Conservation (phyloP, 2,113 vertebrate species). For the Ranitomeya imitator region DNA sequence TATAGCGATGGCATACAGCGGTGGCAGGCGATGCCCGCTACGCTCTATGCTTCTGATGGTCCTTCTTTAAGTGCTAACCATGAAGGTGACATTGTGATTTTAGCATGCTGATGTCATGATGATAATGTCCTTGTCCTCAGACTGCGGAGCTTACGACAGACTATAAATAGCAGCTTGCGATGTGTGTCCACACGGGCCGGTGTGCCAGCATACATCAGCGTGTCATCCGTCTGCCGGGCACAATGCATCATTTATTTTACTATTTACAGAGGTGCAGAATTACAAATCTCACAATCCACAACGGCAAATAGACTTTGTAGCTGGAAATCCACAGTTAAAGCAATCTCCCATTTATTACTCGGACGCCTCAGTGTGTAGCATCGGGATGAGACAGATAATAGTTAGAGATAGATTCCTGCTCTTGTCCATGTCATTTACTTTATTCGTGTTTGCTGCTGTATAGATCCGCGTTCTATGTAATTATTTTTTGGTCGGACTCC, state of each 20-base stretch:
- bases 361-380: neutral
- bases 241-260: neutral
- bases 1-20: neutral
- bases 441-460: too few relatives aligned
- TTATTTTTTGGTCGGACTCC: too few relatives aligned
- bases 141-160: neutral
- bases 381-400: neutral
- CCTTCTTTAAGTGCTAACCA: neutral
- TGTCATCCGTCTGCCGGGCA: neutral
- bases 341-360: neutral
- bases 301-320: neutral
- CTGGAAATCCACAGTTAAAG: neutral
- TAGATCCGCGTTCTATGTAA: too few relatives aligned
- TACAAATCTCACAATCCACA: neutral
- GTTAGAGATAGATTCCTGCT: neutral
- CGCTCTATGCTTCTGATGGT: neutral
- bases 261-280: constrained; percentile 6
- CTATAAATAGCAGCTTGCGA: constrained; percentile 10
- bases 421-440: too few relatives aligned
- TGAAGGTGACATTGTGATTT: constrained; percentile 31
- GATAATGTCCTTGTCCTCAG: neutral
- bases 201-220: neutral
- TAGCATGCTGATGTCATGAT: constrained; percentile 16
- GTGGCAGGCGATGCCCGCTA: neutral
- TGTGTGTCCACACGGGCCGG: neutral